Evolutionary conservation across 1,140 invertebrate genomes (phyloP).

Genomic region (Reticulitermes speratus): DNA sequence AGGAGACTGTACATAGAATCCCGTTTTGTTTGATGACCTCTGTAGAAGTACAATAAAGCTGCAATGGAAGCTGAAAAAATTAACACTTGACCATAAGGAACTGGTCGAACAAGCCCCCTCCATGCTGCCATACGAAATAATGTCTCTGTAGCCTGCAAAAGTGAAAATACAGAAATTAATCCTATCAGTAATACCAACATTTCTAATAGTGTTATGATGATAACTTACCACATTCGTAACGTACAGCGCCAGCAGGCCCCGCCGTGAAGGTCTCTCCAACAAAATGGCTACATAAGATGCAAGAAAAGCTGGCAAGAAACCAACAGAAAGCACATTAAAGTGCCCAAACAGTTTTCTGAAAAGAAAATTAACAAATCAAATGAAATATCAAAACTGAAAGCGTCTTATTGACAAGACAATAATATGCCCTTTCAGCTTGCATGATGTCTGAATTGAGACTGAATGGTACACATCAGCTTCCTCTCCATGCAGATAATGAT

Average conservation of each 20-base stretch:
- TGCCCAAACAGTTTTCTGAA: conserved; percentile 63
- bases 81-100: conserved; percentile 64
- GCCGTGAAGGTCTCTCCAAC: conserved; percentile 70
- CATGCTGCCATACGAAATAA: conserved; percentile 70
- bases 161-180: conserved; percentile 27
- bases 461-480: background rate
- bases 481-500: too few relatives aligned
- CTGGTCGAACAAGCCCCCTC: conserved; percentile 58
- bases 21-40: conserved; percentile 49
- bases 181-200: background rate
- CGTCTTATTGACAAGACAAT: too few relatives aligned
- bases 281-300: conserved; percentile 70
- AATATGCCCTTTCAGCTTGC: too few relatives aligned
- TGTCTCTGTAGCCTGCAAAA: conserved; percentile 69
- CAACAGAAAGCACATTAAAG: conserved; percentile 67
- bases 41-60: conserved; percentile 59
- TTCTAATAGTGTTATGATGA: conserved; percentile 3
- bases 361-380: conserved; percentile 38
- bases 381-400: too few relatives aligned
- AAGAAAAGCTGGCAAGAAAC: conserved; percentile 69
- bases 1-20: conserved; percentile 67
- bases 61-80: conserved; percentile 63
- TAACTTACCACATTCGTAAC: conserved; percentile 73
- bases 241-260: conserved; percentile 71
- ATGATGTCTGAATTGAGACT: too few relatives aligned